Conservation (phyloP, 2,888 invertebrate genomes). For the Drosophila quasianomalipes region DNA sequence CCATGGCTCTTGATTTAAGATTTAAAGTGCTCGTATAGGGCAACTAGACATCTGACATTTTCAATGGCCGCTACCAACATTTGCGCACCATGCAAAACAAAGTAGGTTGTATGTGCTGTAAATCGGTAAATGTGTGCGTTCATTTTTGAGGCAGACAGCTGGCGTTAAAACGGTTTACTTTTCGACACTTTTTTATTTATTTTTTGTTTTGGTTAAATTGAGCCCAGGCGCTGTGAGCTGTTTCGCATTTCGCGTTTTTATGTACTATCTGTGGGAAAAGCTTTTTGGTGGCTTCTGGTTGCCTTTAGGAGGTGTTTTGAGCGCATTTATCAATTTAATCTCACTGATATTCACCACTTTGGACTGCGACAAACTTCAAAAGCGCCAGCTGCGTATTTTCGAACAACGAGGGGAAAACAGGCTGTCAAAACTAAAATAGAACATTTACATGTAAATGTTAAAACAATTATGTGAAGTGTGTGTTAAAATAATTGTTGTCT, state of each 20-base stretch:
- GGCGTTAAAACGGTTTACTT: constrained; percentile 48
- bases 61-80: constrained; percentile 7
- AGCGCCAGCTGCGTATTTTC: neutral
- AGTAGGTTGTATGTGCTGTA: neutral
- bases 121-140: constrained; percentile 4
- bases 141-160: constrained; percentile 16
- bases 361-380: constrained; percentile 17
- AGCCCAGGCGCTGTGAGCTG: constrained; percentile 39
- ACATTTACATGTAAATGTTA: neutral
- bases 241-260: constrained; percentile 49
- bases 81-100: constrained; percentile 1
- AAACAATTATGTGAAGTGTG: neutral
- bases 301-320: constrained; percentile 22
- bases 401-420: neutral
- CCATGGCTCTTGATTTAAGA: constrained; percentile 35
- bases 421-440: neutral
- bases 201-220: constrained; percentile 30
- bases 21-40: constrained; percentile 27
- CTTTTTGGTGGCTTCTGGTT: constrained; percentile 8
- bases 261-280: constrained; percentile 36
- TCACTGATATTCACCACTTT: constrained; percentile 22
- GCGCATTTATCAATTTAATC: constrained; percentile 35
- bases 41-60: neutral
- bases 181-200: constrained; percentile 34
- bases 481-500: neutral